Evolutionary conservation across 2,888 invertebrate genomes (phyloP).

Genomic region (Mellilla xanthometata): DNA sequence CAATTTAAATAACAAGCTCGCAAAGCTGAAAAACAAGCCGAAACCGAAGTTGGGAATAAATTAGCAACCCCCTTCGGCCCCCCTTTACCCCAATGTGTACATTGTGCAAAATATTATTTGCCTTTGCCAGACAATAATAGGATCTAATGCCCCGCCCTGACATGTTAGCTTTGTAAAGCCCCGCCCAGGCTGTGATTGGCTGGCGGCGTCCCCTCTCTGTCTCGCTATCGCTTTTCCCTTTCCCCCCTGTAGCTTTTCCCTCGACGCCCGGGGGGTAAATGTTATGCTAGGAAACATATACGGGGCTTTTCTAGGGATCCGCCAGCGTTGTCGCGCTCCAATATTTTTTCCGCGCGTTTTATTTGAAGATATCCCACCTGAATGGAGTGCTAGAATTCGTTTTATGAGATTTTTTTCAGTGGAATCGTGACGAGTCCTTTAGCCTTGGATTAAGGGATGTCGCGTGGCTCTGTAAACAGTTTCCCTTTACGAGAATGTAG

Average conservation of each 20-base stretch:
- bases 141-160: constrained; percentile 81
- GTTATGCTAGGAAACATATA: constrained; percentile 82
- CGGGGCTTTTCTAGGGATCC: constrained; percentile 75
- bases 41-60: constrained; percentile 82
- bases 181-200: constrained; percentile 72
- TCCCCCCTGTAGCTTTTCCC: constrained; percentile 72
- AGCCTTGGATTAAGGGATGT: constrained; percentile 62
- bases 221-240: constrained; percentile 42
- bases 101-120: constrained; percentile 89
- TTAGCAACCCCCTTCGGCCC: constrained; percentile 71
- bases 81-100: constrained; percentile 84
- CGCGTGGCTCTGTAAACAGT: constrained; percentile 57
- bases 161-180: constrained; percentile 78
- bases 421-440: constrained; percentile 52
- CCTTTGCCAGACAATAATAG: constrained; percentile 84
- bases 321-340: constrained; percentile 66
- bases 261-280: constrained; percentile 81
- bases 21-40: constrained; percentile 82
- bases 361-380: constrained; percentile 75
- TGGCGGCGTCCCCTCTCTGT: constrained; percentile 40
- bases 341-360: constrained; percentile 78
- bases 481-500: constrained; percentile 47
- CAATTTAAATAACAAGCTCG: constrained; percentile 82
- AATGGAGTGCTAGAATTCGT: constrained; percentile 75
- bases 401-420: constrained; percentile 69